These are phyloP conservation scores for Diarsia brunnea DNA, from an alignment of 2,888 invertebrate species.

Conservation along the genomic window DNA sequence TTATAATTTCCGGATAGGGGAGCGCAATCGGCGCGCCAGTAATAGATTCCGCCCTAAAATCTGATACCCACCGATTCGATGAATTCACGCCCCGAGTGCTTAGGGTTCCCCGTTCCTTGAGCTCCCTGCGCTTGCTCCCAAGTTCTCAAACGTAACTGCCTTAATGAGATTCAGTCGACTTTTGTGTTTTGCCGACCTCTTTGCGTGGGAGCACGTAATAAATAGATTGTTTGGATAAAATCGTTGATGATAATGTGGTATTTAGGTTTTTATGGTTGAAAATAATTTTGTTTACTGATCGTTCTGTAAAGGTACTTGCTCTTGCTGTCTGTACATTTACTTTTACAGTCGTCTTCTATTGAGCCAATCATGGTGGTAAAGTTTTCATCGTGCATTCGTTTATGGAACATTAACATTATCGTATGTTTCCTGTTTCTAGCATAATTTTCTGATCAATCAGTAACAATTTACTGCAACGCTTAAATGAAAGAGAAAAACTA, in stretches of 20 bases:
- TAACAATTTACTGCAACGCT: not conserved
- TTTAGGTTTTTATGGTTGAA: conserved; percentile 14
- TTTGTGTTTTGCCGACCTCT: conserved; percentile 44
- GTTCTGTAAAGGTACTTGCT: not conserved
- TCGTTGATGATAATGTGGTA: conserved; percentile 9
- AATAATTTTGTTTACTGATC: not conserved
- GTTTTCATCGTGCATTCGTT: not conserved
- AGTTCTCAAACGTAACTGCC: conserved; percentile 29
- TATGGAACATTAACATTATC: not conserved
- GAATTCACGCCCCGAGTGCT: conserved; percentile 54
- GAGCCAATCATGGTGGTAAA: not conserved
- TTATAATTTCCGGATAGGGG: conserved; percentile 73
- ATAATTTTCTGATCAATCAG: not conserved
- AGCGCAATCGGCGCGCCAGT: conserved; percentile 66
- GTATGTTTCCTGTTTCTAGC: not conserved
- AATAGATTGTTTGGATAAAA: conserved; percentile 47
- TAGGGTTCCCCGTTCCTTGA: conserved; percentile 29
- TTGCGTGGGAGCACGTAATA: conserved; percentile 43
- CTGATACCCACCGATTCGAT: conserved; percentile 63
- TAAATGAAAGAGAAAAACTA: not conserved
- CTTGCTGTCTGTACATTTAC: not conserved
- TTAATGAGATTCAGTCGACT: conserved; percentile 55
- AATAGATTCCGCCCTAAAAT: conserved; percentile 71
- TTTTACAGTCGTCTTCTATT: not conserved
- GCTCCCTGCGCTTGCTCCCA: conserved; percentile 17